Percentiles rank a stretch among this genome's conserved stretches.
Evolutionary conservation across 1,140 invertebrate genomes (phyloP).

Genomic region (Bombus cullumanus): DNA sequence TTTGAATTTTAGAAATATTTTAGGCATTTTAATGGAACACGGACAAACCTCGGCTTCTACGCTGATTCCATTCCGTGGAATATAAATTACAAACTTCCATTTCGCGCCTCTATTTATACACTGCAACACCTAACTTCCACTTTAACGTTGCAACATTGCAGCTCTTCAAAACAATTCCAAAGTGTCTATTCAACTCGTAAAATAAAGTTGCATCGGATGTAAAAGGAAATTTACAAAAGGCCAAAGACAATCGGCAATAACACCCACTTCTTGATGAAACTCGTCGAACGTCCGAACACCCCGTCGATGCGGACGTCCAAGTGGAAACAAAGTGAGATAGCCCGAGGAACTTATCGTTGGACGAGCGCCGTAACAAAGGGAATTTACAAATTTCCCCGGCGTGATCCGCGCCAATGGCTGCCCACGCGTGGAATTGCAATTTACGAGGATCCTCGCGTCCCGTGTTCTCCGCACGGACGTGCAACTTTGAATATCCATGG

Average conservation of each 20-base stretch:
- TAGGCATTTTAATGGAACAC: too few species aligned
- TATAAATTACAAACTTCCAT: background rate
- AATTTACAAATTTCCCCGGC: slow-evolving; percentile 58
- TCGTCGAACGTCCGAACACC: background rate
- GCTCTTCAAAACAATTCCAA: background rate
- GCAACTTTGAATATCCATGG: slow-evolving; percentile 33
- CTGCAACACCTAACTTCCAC: background rate
- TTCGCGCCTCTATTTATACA: background rate
- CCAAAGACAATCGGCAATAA: background rate
- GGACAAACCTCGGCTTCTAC: background rate
- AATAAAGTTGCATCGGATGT: background rate
- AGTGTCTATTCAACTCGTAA: background rate
- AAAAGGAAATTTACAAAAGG: background rate
- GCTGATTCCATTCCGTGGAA: background rate
- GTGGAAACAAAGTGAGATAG: slow-evolving; percentile 3
- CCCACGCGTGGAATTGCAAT: slow-evolving; percentile 53
- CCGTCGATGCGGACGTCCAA: background rate
- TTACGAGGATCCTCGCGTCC: slow-evolving; percentile 11
- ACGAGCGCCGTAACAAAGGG: slow-evolving; percentile 30
- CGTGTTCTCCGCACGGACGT: background rate
- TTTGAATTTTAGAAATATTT: background rate
- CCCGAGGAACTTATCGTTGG: background rate
- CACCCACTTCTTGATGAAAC: too few species aligned
- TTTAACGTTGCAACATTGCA: background rate
- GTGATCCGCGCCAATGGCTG: slow-evolving; percentile 10